Evolutionary conservation across 2,113 vertebrate genomes (phyloP).

Genomic region (Genyomyrus donnyi): DNA sequence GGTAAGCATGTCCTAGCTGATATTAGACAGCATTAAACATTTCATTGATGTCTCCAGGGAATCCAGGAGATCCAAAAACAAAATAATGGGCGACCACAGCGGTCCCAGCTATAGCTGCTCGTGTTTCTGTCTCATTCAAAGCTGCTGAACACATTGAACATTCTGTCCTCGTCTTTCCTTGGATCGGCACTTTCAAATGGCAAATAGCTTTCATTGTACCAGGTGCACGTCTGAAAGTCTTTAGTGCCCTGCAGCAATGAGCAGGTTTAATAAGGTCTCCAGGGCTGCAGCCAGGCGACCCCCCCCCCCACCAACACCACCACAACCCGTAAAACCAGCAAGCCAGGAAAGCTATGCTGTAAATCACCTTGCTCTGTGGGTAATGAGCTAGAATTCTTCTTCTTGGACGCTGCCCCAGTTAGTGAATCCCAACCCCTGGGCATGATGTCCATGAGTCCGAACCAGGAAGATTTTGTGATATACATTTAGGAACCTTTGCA

Average conservation of each 20-base stretch:
- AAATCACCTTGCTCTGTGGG: not conserved
- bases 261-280: not conserved
- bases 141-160: not conserved
- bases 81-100: not conserved
- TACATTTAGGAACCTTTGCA: not conserved
- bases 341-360: not conserved
- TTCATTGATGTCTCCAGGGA: not conserved
- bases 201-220: not conserved
- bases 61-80: not conserved
- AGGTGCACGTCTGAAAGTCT: not conserved
- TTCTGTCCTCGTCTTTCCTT: not conserved
- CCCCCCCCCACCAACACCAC: not conserved
- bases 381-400: not conserved
- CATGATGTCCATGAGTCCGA: not conserved
- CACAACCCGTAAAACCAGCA: not conserved
- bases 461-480: not conserved
- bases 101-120: not conserved
- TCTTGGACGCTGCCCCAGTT: not conserved
- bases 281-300: not conserved
- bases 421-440: not conserved
- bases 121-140: not conserved
- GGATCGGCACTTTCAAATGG: not conserved
- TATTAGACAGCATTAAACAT: not conserved
- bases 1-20: not conserved
- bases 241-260: not conserved